Base-by-base conservation (phyloP, 2,113 vertebrate genomes). In the Clinocottus analis region DNA sequence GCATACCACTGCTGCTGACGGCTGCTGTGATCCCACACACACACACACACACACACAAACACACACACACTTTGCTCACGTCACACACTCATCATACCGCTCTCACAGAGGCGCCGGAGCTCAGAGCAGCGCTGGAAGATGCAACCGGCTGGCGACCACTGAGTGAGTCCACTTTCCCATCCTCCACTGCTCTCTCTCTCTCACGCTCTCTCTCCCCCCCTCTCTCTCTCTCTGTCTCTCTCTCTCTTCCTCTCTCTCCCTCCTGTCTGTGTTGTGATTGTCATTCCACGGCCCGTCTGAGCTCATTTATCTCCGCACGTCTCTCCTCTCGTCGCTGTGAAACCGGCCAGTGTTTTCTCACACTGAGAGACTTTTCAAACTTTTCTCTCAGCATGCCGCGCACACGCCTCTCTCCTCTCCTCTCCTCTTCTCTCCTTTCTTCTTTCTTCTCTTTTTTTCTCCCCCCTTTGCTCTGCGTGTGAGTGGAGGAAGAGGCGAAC, bases 361-460 rank as follows among this genome's bases (percentile, higher is more conserved):
- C 5, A 85, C 83, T 77, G 83, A 85, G 80, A 47, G 76, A 87
- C 87, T 90, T 86, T 87, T 77, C 66, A 90, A 87, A 90, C 82
- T 80, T 89, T 75, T 72, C 88, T 76, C 77, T 93, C 88, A 91
- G 90, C 90, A 91, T 91, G 87, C 87, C 0, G 6, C 7, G 43
- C 89, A 90, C 90, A 91, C 45, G 43, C 37, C 72, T 77, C 45
- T 11, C 79, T 75, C 59, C n/a, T 79, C 29, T n/a, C 19, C 62
- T 64, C 75, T 84, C 64, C 29, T 72, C 56, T 81, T 31, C 59
- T 64, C 78, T 86, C 65, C 13, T 37, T 81, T 82, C 80, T 37
- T 72, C 79, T 74, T 72, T 76, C 85, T n/a, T 82, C 63, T 79
- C 84, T 79, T 35, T 65, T 71, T 68, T 80, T 85, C 83, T 72